Percentiles rank a stretch among this genome's conserved stretches.
These are phyloP conservation scores for Oncopodura yosiiana DNA, from an alignment of 1,140 invertebrate species.

Conservation along the genomic window DNA sequence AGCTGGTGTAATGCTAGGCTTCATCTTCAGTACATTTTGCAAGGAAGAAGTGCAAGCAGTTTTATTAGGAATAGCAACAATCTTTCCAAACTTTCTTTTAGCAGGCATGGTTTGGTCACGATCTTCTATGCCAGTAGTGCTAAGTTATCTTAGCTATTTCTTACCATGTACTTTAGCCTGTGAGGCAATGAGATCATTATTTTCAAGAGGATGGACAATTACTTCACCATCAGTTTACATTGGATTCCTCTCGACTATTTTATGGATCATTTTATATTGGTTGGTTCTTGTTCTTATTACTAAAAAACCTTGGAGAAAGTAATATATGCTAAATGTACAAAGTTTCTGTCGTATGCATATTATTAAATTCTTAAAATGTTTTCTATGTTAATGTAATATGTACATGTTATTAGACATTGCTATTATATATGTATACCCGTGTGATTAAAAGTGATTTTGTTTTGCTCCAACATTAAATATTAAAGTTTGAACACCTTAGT, in stretches of 20 bases:
- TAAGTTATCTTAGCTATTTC: slow-evolving; percentile 59
- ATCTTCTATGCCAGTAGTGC: slow-evolving; percentile 77
- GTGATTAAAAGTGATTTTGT: no score
- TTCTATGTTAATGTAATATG: no score
- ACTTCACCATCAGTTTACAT: slow-evolving; percentile 8
- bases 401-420: no score
- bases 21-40: slow-evolving; percentile 46
- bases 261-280: slow-evolving; percentile 21
- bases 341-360: no score
- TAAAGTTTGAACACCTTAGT: no score
- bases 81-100: slow-evolving; percentile 42
- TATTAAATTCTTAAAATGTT: no score
- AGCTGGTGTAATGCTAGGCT: no score
- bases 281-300: no score
- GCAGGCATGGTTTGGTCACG: slow-evolving; percentile 67
- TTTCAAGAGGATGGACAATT: slow-evolving; percentile 79
- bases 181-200: slow-evolving; percentile 74
- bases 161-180: slow-evolving; percentile 83
- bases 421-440: no score
- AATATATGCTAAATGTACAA: no score
- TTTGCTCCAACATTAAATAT: no score
- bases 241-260: slow-evolving; percentile 15
- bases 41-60: slow-evolving; percentile 49
- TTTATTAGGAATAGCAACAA: slow-evolving; percentile 48
- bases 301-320: no score